Percentiles rank a stretch among this genome's conserved stretches.
Evolutionary conservation across 2,797 vertebrate genomes (phyloP).

Genomic region (Lepilemur septentrionalis): DNA sequence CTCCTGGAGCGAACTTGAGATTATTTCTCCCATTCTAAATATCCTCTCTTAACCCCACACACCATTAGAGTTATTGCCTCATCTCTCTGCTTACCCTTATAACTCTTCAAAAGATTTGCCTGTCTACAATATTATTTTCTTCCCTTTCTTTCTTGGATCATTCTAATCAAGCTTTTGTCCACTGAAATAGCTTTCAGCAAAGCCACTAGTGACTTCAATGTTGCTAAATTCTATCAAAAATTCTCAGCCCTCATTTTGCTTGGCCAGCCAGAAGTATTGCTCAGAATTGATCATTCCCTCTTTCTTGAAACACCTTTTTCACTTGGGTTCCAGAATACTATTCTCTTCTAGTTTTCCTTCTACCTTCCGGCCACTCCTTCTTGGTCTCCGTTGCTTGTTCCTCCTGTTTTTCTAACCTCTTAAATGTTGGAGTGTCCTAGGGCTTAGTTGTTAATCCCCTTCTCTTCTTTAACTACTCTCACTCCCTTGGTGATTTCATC

Average conservation of each 20-base stretch:
- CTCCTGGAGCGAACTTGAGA: not conserved
- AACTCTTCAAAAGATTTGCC: not conserved
- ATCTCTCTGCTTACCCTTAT: not conserved
- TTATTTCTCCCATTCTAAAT: not conserved
- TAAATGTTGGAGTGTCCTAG: not conserved
- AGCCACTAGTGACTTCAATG: not conserved
- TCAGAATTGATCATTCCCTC: not conserved
- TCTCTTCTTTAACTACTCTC: conserved; percentile 15
- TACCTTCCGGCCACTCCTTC: not conserved
- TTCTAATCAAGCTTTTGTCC: not conserved
- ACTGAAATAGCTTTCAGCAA: not conserved
- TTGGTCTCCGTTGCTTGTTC: not conserved
- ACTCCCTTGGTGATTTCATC: not conserved
- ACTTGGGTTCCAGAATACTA: not conserved
- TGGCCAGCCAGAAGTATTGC: not conserved
- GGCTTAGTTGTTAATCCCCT: not conserved
- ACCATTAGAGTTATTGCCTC: not conserved
- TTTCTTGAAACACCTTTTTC: not conserved
- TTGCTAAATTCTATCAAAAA: not conserved
- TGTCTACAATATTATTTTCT: not conserved
- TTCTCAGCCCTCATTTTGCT: not conserved
- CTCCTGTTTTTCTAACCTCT: not conserved
- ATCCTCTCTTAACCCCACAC: not conserved
- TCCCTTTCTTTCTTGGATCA: not conserved
- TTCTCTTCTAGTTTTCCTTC: not conserved